Evolutionary conservation across 2,888 invertebrate genomes (phyloP).

Genomic region (Amblyjoppa proteus): DNA sequence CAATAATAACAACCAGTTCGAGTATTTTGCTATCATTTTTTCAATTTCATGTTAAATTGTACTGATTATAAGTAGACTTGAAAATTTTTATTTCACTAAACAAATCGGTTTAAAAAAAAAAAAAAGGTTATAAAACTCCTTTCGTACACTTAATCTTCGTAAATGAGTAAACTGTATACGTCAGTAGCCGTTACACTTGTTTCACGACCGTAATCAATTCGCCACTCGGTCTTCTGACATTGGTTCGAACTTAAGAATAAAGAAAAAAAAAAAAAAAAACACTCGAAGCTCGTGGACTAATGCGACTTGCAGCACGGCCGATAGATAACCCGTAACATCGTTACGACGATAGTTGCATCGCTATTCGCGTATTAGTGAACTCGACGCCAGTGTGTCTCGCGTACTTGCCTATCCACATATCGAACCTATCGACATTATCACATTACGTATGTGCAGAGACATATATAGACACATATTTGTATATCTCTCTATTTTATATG

Average conservation of each 20-base stretch:
- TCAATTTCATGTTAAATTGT: neutral
- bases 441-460: too few species aligned
- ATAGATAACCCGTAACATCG: slow-evolving; percentile 14
- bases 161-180: neutral
- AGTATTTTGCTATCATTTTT: too few species aligned
- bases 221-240: neutral
- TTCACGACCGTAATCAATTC: neutral
- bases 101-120: too few species aligned
- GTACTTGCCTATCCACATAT: slow-evolving; percentile 25
- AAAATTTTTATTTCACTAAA: neutral
- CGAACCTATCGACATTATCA: too few species aligned
- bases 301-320: slow-evolving; percentile 10
- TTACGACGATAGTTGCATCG: slow-evolving; percentile 9
- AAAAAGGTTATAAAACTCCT: neutral
- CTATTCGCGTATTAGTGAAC: neutral
- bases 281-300: neutral
- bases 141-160: neutral
- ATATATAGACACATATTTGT: too few species aligned
- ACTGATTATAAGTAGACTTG: neutral
- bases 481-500: too few species aligned
- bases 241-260: neutral
- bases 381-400: slow-evolving; percentile 44
- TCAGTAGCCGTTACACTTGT: neutral
- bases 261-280: neutral
- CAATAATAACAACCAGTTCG: too few species aligned